Conservation (phyloP, 2,888 invertebrate genomes). For the Globia sparganii region DNA sequence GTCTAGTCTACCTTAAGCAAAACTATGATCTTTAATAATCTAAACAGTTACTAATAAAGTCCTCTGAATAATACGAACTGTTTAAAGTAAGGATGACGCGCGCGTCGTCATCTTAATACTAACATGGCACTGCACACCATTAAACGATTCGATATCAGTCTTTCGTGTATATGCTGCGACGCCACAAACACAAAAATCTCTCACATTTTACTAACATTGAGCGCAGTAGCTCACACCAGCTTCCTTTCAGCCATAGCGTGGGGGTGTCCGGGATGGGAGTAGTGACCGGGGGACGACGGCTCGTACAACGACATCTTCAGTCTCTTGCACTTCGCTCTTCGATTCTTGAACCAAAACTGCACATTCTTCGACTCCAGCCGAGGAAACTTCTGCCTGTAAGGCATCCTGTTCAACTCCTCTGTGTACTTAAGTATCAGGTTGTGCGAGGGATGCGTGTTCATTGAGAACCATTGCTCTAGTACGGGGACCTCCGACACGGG, state of each 20-base stretch:
- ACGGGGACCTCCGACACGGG: constrained; percentile 99
- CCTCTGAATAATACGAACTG: constrained; percentile 79
- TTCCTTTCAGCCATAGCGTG: constrained; percentile 90
- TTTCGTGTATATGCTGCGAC: constrained; percentile 79
- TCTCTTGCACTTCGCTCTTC: constrained; percentile 99
- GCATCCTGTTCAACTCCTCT: constrained; percentile 98
- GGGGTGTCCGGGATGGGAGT: constrained; percentile 89
- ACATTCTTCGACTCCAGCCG: constrained; percentile 99
- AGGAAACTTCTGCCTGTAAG: constrained; percentile 99
- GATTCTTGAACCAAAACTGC: constrained; percentile 99
- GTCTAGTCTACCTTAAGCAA: constrained; percentile 70
- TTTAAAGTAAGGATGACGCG: constrained; percentile 73
- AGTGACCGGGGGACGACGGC: constrained; percentile 92
- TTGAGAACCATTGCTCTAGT: constrained; percentile 98
- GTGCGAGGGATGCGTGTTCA: constrained; percentile 99
- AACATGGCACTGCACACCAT: constrained; percentile 89
- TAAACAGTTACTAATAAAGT: constrained; percentile 74
- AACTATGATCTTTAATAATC: constrained; percentile 72
- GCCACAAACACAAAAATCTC: constrained; percentile 68
- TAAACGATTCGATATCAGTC: constrained; percentile 86
- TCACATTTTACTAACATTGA: constrained; percentile 59
- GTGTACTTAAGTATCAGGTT: constrained; percentile 99
- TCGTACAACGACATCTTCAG: constrained; percentile 97
- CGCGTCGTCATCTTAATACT: constrained; percentile 81
- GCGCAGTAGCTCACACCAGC: constrained; percentile 78